Evolutionary conservation across 1,140 invertebrate genomes (phyloP), one percentile per base, ranked within the genome.

Genomic region (Druon quercuslanigerum): DNA sequence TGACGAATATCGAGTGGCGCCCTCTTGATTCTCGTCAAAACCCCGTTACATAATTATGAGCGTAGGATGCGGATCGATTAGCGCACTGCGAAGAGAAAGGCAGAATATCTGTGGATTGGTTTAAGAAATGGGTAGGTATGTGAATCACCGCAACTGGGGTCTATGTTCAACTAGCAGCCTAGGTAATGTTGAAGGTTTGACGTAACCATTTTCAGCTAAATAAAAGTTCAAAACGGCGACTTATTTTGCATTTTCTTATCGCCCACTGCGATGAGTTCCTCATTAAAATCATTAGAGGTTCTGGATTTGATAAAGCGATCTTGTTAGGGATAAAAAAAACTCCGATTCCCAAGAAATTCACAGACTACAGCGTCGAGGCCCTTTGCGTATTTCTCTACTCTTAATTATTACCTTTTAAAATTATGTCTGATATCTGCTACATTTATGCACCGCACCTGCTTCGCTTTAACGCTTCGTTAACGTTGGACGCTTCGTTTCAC

Each of bases 1-100:
- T 66, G 20, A 16, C 73, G 46, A 60, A 51, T 73, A 50, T 51
- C 50, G 46, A 52, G 11, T 72, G 46, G 60, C 52, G 60, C 57
- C 54, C 40, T 46, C 12, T 60, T 19, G 20, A 40, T 40, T 60
- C 54, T 77, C 71, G 60, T 71, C 40, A 71, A 56, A 50, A 19
- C 20, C 66, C 19, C 77, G 84, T 91, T 91, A 89, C 88, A 89
- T 91, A 91, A 91, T 91, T 89, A 89, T 87, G 85, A 88, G 90
- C 90, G 90, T 92, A 91, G 90, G 90, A 91, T 90, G 90, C 90
- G 84, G 90, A 91, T 92, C 90, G 90, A 92, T 92, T 92, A 92
- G 89, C 90, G 90, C 89, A 91, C 85, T 33, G 81, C 87, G 85
- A 90, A 88, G 90, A 92, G 90, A 92, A 92, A 92, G 90, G 90